phyloP scores from a whole-genome alignment of 1,140 invertebrate genomes.

The Amphibalanus amphitrite region DNA sequence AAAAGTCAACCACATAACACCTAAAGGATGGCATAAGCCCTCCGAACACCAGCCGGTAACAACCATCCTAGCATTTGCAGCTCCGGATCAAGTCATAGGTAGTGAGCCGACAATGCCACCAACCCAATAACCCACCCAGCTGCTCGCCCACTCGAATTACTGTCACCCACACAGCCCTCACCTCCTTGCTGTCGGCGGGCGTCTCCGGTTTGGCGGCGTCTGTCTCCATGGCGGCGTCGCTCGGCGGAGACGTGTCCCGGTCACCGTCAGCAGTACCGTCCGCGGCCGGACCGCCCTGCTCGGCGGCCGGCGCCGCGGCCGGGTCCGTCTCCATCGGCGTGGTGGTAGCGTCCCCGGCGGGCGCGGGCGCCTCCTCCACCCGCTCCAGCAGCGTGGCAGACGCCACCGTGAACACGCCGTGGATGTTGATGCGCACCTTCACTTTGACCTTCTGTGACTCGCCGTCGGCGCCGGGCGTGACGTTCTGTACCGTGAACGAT shows the following conservation, averaged over 20 bases:
- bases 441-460: conserved; percentile 86
- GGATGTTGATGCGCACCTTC: conserved; percentile 79
- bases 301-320: conserved; percentile 10
- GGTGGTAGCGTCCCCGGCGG: conserved; percentile 28
- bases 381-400: conserved; percentile 74
- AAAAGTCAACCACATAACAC: no score
- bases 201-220: neutral
- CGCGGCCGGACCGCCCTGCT: conserved; percentile 11
- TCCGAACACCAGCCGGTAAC: no score
- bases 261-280: neutral
- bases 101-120: no score
- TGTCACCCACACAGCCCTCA: neutral
- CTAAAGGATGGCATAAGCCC: no score
- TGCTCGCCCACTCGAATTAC: neutral
- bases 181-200: neutral
- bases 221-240: neutral
- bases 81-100: no score
- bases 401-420: conserved; percentile 75
- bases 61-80: no score
- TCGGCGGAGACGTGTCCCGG: no score
- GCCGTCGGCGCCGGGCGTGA: conserved; percentile 66
- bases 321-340: conserved; percentile 14
- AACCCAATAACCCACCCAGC: neutral
- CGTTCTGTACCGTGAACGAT: conserved; percentile 62
- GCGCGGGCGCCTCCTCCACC: conserved; percentile 27